Evolutionary conservation across 1,140 invertebrate genomes (phyloP).

Genomic region (Micrasema minimum): DNA sequence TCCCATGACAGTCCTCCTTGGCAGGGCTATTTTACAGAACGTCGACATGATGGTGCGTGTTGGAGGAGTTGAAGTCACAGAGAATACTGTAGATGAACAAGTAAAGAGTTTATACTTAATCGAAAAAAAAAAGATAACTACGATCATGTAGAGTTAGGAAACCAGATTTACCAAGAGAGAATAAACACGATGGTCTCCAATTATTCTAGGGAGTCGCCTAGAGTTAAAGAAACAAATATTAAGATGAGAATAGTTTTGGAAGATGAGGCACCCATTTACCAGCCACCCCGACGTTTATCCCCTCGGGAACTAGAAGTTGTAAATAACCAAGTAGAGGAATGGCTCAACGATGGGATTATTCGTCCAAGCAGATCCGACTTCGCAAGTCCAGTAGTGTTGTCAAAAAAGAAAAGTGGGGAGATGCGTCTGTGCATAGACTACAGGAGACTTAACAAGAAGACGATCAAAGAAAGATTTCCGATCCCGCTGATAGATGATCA

Average conservation of each 20-base stretch:
- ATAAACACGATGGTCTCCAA: background rate
- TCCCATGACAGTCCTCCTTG: too few species aligned
- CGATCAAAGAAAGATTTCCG: too few species aligned
- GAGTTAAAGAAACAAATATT: background rate
- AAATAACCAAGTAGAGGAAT: too few species aligned
- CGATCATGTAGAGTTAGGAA: background rate
- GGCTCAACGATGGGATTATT: background rate
- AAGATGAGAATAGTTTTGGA: background rate
- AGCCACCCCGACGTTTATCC: slow-evolving; percentile 1
- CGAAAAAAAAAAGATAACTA: background rate
- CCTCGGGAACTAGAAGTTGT: background rate
- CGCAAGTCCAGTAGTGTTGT: slow-evolving; percentile 1
- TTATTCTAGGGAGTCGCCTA: background rate
- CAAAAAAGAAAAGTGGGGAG: slow-evolving; percentile 1
- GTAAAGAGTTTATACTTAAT: background rate
- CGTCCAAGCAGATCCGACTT: background rate
- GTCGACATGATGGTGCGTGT: too few species aligned
- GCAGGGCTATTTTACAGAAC: too few species aligned
- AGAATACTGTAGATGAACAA: background rate
- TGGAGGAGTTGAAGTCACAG: too few species aligned
- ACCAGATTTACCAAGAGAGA: background rate
- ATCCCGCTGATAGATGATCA: too few species aligned
- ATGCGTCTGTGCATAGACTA: slow-evolving; percentile 2
- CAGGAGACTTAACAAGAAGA: background rate
- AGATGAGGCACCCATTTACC: background rate